Base-by-base conservation (phyloP, 1,140 invertebrate species). In the Zeugodacus cucurbitae region DNA sequence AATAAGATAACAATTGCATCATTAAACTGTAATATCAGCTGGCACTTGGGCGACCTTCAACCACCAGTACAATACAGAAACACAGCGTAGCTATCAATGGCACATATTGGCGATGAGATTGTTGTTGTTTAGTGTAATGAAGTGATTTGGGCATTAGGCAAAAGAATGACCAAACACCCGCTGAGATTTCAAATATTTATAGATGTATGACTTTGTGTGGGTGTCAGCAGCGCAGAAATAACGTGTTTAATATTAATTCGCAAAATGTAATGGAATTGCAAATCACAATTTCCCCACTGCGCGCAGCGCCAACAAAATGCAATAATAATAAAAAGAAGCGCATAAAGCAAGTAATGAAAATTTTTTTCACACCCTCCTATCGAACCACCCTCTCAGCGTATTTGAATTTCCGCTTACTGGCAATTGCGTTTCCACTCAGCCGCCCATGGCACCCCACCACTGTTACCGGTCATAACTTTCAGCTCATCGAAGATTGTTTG, bases 1-100 rank as follows among this genome's bases (percentile, higher is more conserved):
- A 82, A 82, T 82, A 82, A 82, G 17, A 82, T 48, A 82, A 82
- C 41, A 82, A 82, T 82, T 82, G 74, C 74, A 82, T 82, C 74
- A 82, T 44, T 82, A 82, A 82, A 54, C 14, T 29, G 74, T 82
- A 82, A 82, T 82, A 82, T 82, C 41, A 82, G 41, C n/a, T 82
- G 74, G 44, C 74, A 20, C n/a, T 74, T n/a, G 32, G 20, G 2
- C 37, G 70, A 22, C 32, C 70, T 17, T 22, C 34, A 17, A 32
- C 26, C 22, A 17, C 14, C 14, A 29, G 4, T 14, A 26, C 22
- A 3, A 48, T 14, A 0, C 48, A 20, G 0, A 20, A 2, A 48
- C 48, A 54, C 11, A 17, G 48, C 17, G 17, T 29, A 34, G 1
- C 32, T 70, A 70, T 70, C 58, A 62, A 5, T 26, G 58, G 20